Base-by-base conservation (phyloP, 2,888 invertebrate genomes). In the Drosophila bunnanda region DNA sequence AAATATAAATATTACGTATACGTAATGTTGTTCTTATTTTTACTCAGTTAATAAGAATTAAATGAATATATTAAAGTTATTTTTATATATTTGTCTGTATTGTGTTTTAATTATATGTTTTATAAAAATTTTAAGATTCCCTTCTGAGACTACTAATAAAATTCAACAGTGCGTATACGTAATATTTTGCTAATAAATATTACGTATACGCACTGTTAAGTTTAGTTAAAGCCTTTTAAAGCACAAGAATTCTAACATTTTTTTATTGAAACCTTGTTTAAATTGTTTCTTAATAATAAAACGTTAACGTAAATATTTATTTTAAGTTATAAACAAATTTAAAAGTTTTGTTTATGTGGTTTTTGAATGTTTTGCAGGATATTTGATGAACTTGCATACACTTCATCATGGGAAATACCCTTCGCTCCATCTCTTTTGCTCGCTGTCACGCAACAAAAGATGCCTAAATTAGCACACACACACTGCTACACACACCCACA, bases 401-500 rank as follows among this genome's bases (percentile, higher is more conserved):
- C 15, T 10, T 34, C 34, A 0, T 34, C 15, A 20, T 52, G 22
- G 20, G 20, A 34, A 34, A 52, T 32, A 34, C 22, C 15, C 22
- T 20, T 6, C 2, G 32, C 15, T 34, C 20, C 32, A 13, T 55
- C 36, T 25, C 56, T 36, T 30, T 39, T 39, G 44, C 53, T 59
- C 20, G 10, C 55, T 53, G 57, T 43, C 44, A 48, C 66, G 70
- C 79, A 72, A 82, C 82, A 82, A 82, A 82, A 76, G 85, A 62
- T 62, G 70, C 77, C 77, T 72, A 84, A 83, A 83, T 83, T 87
- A 83, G 82, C 77, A 79, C 74, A 58, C 72, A 78, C 71, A 75
- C 54, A 65, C 34, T 64, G 44, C 65, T 39, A 71, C 43, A 55
- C 32, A 58, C 50, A 69, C n/a, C n/a, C 55, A 36, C 59, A 48